Conservation (phyloP, 2,797 vertebrate genomes). For the Neostethus bicornis region DNA sequence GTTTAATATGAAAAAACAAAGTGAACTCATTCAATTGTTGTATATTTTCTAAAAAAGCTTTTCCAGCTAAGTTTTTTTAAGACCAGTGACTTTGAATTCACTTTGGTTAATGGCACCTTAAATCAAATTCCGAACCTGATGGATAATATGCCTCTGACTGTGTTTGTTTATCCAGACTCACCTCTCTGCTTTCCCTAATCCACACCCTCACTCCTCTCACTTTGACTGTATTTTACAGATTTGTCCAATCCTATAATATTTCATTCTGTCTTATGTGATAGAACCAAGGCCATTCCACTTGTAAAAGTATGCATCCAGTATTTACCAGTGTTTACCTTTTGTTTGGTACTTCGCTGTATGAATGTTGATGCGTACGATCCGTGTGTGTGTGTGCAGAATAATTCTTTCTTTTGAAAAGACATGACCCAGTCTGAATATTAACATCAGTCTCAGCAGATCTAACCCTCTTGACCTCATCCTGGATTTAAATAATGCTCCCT, state of each 20-base stretch:
- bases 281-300: slow-evolving; percentile 52
- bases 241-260: slow-evolving; percentile 57
- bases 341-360: slow-evolving; percentile 14
- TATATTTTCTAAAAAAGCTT: neutral
- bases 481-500: slow-evolving; percentile 37
- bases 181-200: slow-evolving; percentile 41
- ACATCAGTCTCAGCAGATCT: slow-evolving; percentile 32
- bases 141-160: slow-evolving; percentile 21
- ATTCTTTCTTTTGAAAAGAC: slow-evolving; percentile 19
- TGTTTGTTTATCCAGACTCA: slow-evolving; percentile 30
- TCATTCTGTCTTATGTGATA: slow-evolving; percentile 57
- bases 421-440: slow-evolving; percentile 41
- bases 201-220: slow-evolving; percentile 20
- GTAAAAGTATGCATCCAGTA: slow-evolving; percentile 20
- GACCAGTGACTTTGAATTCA: slow-evolving; percentile 6
- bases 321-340: slow-evolving; percentile 5
- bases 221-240: slow-evolving; percentile 55
- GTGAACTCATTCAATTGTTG: slow-evolving; percentile 9
- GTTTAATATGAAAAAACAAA: neutral
- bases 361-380: slow-evolving; percentile 25
- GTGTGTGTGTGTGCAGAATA: slow-evolving; percentile 8
- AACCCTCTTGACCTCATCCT: slow-evolving; percentile 41
- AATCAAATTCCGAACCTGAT: slow-evolving; percentile 32
- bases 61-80: slow-evolving; percentile 1
- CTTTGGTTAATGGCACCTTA: slow-evolving; percentile 27